These are phyloP conservation scores for Pseudopipra pipra DNA, from an alignment of 2,113 vertebrate species.

Conservation along the genomic window DNA sequence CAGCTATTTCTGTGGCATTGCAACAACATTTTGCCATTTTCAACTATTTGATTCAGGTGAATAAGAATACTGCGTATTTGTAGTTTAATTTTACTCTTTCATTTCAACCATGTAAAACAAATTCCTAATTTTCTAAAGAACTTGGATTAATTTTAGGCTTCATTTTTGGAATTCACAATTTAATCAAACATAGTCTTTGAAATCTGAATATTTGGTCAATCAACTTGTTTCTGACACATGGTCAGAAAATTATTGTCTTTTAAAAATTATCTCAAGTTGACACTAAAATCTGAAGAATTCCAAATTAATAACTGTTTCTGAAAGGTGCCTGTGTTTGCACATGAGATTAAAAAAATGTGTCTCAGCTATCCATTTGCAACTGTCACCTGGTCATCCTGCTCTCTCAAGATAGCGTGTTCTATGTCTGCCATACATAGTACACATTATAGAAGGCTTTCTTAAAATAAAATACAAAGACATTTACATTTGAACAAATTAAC, in stretches of 20 bases:
- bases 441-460: neutral
- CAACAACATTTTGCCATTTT: neutral
- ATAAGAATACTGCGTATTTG: neutral
- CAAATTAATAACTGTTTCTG: neutral
- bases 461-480: neutral
- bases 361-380: neutral
- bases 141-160: neutral
- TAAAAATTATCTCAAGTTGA: neutral
- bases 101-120: neutral
- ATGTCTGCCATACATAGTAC: fast-evolving
- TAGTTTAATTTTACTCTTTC: neutral
- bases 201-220: neutral
- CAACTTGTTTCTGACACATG: neutral
- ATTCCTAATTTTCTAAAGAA: neutral
- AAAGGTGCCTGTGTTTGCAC: neutral
- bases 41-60: neutral
- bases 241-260: neutral
- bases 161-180: neutral
- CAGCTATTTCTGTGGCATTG: neutral
- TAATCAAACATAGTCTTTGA: neutral
- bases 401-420: neutral
- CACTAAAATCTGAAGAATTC: neutral
- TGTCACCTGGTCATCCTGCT: neutral
- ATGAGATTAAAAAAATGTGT: neutral
- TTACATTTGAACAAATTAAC: neutral